These are phyloP conservation scores for Ciona savignyi DNA, from an alignment of 23 tunicate species.

Conservation along the genomic window DNA sequence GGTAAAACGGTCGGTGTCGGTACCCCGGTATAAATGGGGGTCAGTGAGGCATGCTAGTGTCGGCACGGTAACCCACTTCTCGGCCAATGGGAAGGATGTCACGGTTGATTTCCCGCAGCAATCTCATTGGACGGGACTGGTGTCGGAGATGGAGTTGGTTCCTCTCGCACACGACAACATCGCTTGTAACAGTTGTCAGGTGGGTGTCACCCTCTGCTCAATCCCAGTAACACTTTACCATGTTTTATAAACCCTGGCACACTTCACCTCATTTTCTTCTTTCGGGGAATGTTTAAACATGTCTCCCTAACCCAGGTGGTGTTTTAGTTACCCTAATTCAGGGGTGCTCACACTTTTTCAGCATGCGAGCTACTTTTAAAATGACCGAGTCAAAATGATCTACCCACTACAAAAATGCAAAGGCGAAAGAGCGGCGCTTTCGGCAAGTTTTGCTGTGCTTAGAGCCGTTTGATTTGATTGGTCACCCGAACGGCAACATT, in stretches of 20 bases:
- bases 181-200: slow-evolving; percentile 64
- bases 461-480: too few relatives aligned
- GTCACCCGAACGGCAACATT: too few relatives aligned
- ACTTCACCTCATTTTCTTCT: not conserved
- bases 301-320: too few relatives aligned
- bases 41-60: slow-evolving; percentile 47
- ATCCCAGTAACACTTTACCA: too few relatives aligned
- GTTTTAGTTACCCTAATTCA: too few relatives aligned
- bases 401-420: too few relatives aligned
- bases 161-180: slow-evolving; percentile 33
- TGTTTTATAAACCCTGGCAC: too few relatives aligned
- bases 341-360: too few relatives aligned
- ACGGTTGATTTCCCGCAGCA: slow-evolving; percentile 68
- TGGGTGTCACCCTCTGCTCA: not conserved
- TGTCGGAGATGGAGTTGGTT: slow-evolving; percentile 54
- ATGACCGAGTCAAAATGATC: too few relatives aligned
- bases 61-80: slow-evolving; percentile 52
- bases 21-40: slow-evolving; percentile 78
- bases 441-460: too few relatives aligned
- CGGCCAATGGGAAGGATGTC: slow-evolving; percentile 43
- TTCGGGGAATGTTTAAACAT: not conserved
- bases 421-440: too few relatives aligned
- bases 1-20: slow-evolving; percentile 33
- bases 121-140: slow-evolving; percentile 72
- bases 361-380: too few relatives aligned